Evolutionary conservation across 2,888 invertebrate species (phyloP).

Genomic region (Patella pellucida): DNA sequence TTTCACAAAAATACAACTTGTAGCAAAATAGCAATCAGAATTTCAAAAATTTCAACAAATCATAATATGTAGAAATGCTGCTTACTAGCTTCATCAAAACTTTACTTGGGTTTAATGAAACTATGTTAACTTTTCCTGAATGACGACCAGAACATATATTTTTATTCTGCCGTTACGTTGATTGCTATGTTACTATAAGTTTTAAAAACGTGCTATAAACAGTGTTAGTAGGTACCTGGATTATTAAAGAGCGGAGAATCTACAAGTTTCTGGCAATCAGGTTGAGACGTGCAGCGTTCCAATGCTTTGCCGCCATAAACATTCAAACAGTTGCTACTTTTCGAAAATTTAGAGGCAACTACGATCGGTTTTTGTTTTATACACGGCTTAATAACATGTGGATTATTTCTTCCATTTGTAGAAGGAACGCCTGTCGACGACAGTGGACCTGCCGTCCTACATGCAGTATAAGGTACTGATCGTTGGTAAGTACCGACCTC

Average conservation of each 20-base stretch:
- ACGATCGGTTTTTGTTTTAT: not conserved
- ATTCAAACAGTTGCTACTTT: conserved; percentile 22
- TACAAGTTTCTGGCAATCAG: conserved; percentile 41
- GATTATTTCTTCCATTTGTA: conserved; percentile 1
- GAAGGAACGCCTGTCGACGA: not conserved
- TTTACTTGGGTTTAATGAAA: too few species aligned
- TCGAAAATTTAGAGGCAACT: not conserved
- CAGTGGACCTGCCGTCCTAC: not conserved
- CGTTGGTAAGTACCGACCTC: conserved; percentile 26
- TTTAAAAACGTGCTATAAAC: not conserved
- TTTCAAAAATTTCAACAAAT: too few species aligned
- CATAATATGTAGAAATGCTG: too few species aligned
- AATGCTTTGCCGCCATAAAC: conserved; percentile 26
- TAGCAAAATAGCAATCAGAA: too few species aligned
- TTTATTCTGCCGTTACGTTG: too few species aligned
- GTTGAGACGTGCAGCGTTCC: conserved; percentile 39
- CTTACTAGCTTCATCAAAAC: too few species aligned
- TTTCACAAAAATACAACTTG: too few species aligned
- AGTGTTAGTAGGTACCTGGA: conserved; percentile 31
- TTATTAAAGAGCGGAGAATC: conserved; percentile 27
- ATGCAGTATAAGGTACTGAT: not conserved
- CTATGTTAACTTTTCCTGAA: too few species aligned
- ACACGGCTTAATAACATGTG: not conserved
- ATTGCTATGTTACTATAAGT: not conserved
- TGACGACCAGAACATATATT: too few species aligned